phyloP scores from a whole-genome alignment of 2,113 vertebrate genomes.

The Tetrao urogallus region DNA sequence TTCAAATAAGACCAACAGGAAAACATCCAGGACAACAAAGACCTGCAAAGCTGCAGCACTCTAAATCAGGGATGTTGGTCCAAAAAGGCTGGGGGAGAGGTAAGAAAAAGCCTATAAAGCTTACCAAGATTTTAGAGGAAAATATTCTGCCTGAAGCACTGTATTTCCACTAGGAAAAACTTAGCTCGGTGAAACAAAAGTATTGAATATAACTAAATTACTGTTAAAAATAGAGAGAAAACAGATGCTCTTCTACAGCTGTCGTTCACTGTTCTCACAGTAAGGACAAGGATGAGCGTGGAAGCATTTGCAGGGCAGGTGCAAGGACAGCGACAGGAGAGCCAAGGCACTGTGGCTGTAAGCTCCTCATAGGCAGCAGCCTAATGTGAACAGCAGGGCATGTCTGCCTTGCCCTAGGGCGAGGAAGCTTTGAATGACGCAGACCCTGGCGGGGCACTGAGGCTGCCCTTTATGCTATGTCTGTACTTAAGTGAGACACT shows the following conservation, averaged over 20 bases:
- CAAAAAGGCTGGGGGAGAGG: neutral
- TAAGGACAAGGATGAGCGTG: neutral
- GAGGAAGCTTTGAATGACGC: neutral
- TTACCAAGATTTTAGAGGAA: neutral
- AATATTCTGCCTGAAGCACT: neutral
- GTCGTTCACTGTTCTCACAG: fast-evolving
- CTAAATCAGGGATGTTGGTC: neutral
- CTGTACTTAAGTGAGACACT: neutral
- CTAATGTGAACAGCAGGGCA: neutral
- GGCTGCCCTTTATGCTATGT: neutral
- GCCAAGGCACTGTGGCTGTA: neutral
- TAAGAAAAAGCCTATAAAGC: neutral
- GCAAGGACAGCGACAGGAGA: neutral
- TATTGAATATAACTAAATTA: neutral
- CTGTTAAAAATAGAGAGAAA: neutral
- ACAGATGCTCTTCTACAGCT: neutral
- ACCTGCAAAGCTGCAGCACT: neutral
- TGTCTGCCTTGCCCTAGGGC: neutral
- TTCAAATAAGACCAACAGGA: neutral
- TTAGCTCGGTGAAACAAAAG: neutral
- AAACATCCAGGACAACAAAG: neutral
- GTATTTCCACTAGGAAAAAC: neutral
- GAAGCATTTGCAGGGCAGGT: neutral
- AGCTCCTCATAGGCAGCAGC: neutral
- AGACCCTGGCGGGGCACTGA: neutral